phyloP scores from a whole-genome alignment of 1,140 invertebrate species.

The Battus philenor region DNA sequence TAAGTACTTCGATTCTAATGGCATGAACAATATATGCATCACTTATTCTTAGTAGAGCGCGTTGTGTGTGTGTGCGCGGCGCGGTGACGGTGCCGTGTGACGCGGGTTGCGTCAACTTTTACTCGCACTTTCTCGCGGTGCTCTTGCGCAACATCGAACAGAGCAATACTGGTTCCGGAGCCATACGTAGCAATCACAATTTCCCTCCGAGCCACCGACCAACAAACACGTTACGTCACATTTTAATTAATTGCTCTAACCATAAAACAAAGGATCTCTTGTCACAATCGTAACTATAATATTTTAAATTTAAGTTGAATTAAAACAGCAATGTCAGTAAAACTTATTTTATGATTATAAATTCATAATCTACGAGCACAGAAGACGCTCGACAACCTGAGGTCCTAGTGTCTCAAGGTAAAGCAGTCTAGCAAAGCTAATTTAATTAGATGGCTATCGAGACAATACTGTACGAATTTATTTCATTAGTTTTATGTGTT shows the following conservation, averaged over 20 bases:
- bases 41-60: slow-evolving; percentile 21
- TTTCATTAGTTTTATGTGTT: too few relatives aligned
- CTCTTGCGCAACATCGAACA: slow-evolving; percentile 58
- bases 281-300: slow-evolving; percentile 2
- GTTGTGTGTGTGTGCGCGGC: slow-evolving; percentile 45
- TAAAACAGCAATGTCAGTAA: too few relatives aligned
- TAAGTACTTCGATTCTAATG: slow-evolving; percentile 55
- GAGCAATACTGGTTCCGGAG: slow-evolving; percentile 64
- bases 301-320: too few relatives aligned
- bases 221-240: slow-evolving; percentile 19
- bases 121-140: slow-evolving; percentile 70
- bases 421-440: too few relatives aligned
- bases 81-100: slow-evolving; percentile 45
- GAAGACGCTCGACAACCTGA: too few relatives aligned
- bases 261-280: too few relatives aligned
- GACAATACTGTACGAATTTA: too few relatives aligned
- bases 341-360: too few relatives aligned
- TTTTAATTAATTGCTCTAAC: too few relatives aligned
- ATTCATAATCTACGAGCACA: too few relatives aligned
- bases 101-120: slow-evolving; percentile 73
- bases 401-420: too few relatives aligned
- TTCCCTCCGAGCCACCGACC: slow-evolving; percentile 33
- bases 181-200: slow-evolving; percentile 46
- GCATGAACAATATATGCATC: slow-evolving; percentile 53
- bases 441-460: too few relatives aligned